Conservation (phyloP, 2,113 vertebrate genomes). For the Ameiurus melas region DNA sequence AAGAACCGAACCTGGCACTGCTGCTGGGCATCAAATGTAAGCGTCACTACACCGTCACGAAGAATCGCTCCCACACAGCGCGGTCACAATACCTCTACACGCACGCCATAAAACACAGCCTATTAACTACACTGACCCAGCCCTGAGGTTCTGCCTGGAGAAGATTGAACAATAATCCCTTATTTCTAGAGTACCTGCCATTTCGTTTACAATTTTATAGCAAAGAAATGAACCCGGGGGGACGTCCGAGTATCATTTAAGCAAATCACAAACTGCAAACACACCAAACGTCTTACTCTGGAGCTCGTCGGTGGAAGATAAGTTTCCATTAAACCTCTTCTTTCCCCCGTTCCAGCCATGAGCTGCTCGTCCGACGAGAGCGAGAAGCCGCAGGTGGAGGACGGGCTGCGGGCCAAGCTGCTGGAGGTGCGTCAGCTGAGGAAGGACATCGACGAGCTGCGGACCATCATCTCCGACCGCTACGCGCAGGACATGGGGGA, state of each 20-base stretch:
- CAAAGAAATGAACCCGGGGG: too few relatives aligned
- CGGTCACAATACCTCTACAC: too few relatives aligned
- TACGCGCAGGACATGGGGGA: constrained; percentile 90
- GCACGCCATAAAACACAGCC: too few relatives aligned
- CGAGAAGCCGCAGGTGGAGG: constrained; percentile 75
- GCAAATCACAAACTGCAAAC: too few relatives aligned
- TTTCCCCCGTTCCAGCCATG: constrained; percentile 72
- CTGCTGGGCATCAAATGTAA: constrained; percentile 92
- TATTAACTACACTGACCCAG: too few relatives aligned
- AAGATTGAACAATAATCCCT: too few relatives aligned
- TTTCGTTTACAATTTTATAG: too few relatives aligned
- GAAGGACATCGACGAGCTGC: constrained; percentile 87
- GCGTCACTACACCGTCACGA: constrained; percentile 52
- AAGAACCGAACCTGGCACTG: constrained; percentile 92
- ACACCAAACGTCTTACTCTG: too few relatives aligned
- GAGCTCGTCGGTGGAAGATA: too few relatives aligned
- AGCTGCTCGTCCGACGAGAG: constrained; percentile 81
- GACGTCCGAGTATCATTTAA: too few relatives aligned
- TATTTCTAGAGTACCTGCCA: too few relatives aligned
- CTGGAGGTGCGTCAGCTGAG: constrained; percentile 83
- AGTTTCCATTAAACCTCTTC: not conserved
- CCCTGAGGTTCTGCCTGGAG: too few relatives aligned
- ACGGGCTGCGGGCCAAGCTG: constrained; percentile 80
- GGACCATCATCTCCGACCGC: constrained; percentile 85
- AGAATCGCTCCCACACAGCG: not conserved